Evolutionary conservation across 1,140 invertebrate genomes (phyloP), one percentile per base, ranked within the genome.

Genomic region (Drosophila suzukii): DNA sequence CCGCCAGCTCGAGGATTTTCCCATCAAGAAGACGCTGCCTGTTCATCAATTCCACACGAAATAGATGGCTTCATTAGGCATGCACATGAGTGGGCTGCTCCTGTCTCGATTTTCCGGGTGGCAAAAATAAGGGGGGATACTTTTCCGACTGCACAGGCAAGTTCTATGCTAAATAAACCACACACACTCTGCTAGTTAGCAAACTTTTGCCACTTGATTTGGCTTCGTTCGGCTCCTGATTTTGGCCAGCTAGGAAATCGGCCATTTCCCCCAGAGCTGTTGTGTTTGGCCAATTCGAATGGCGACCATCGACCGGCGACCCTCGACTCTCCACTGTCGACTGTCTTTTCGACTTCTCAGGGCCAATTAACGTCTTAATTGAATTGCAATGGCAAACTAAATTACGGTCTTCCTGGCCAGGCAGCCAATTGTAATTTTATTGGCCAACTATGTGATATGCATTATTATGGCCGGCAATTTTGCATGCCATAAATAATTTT

Each of bases 201-300:
- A 84, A 89, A 88, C 63, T 88, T 88, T 88, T 89, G 75, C 85
- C 63, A 80, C 83, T 80, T 86, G 84, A 86, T 83, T 86, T 86
- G 71, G 77, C 70, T 82, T 72, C 61, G 72, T 49, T 66, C 61
- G 60, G 46, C 54, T 58, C 43, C 59, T 44, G 71, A 60, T 63
- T 75, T 75, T n/a, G 51, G 72, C 53, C 61, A 39, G 34, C 41
- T 17, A 70, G 84, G 84, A 88, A 84, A 88, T 89, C 76, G 67
- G 17, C 68, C 61, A 79, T 89, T 88, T 88, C 80, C 84, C 68
- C 54, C 51, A 13, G 61, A 68, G 81, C 67, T 56, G 61, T 79
- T 83, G 43, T 75, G 53, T 76, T 76, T 41, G 58, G 61, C 53
- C 66, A 72, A 73, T 67, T 54, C 76, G 55, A 41, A 7, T 41